Base-by-base conservation (phyloP, 2,888 invertebrate genomes). In the Trachelus tabidus region DNA sequence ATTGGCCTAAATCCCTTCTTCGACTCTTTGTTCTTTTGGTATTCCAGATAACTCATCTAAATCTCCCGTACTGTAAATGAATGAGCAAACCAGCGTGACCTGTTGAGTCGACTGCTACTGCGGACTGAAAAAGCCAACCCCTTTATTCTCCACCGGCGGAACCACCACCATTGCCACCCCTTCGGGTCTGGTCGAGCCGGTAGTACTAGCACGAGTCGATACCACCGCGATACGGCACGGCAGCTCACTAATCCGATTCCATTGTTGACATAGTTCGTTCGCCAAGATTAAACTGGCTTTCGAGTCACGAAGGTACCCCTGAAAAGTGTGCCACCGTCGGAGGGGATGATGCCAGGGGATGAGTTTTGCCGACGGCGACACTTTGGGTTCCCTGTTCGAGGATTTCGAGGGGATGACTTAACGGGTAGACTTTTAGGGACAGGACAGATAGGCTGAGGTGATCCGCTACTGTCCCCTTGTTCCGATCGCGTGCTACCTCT, bases 181-280 rank as follows among this genome's bases (percentile, higher is more conserved):
- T 56, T 23, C 40, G 40, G 35, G 11, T 23, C 15, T 31, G 37
- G 33, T 12, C 37, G 68, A 73, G 56, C 23, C 30, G 40, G 37
- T 31, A n/a, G 40, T 35, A 75, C 71, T 31, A n/a, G 34, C n/a
- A 69, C 71, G 79, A 77, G 82, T 79, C 81, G 83, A 83, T 85
- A 82, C 34, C 79, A 75, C 73, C 77, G 84, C 81, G 86, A 87
- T 87, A 86, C 81, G 83, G 83, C 86, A 87, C 86, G 85, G 75
- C 81, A 77, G 79, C 82, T 80, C 78, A 83, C 83, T 86, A 86
- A 87, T 86, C 85, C 84, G 83, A 87, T 86, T 82, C 80, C 84
- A 82, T 82, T 85, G 85, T 87, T 84, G 85, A 84, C 83, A 81
- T 81, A 81, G 82, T 84, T 84, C 82, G 77, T 79, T 80, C 83